phyloP scores from a whole-genome alignment of 2,797 vertebrate genomes.

The Poecilia velifera region DNA sequence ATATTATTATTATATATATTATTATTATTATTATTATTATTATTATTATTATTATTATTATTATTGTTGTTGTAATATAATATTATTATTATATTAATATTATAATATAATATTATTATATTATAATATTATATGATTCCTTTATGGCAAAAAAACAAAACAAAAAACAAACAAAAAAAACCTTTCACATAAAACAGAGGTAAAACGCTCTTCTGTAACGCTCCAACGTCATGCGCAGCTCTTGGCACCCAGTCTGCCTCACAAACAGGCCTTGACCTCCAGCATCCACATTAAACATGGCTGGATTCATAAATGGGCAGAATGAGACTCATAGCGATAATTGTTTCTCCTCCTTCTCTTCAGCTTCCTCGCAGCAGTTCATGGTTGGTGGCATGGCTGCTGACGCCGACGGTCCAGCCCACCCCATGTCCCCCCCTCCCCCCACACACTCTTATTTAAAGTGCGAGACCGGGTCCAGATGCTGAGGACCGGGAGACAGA shows the following conservation, averaged over 20 bases:
- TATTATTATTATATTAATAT: too few relatives aligned
- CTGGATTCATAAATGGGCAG: neutral
- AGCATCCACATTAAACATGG: neutral
- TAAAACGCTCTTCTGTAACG: too few relatives aligned
- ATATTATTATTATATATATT: too few relatives aligned
- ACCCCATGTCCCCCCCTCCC: conserved; percentile 29
- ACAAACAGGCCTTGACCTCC: conserved; percentile 4
- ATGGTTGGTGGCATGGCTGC: conserved; percentile 49
- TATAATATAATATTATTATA: too few relatives aligned
- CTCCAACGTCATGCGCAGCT: conserved; percentile 2
- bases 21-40: too few relatives aligned
- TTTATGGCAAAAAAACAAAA: neutral
- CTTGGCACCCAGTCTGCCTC: neutral
- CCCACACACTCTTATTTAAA: conserved; percentile 53
- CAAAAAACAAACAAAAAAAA: too few relatives aligned
- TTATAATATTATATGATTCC: too few relatives aligned
- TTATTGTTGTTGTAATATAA: too few relatives aligned
- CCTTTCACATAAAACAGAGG: neutral
- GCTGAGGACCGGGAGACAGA: conserved; percentile 33
- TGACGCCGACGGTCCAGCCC: conserved; percentile 72
- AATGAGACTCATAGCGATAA: conserved; percentile 1
- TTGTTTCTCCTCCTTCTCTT: neutral
- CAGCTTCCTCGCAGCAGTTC: neutral
- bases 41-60: too few relatives aligned
- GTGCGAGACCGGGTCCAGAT: conserved; percentile 39